These are phyloP conservation scores for Tenthredo notha DNA, from an alignment of 2,888 invertebrate species.

Conservation along the genomic window DNA sequence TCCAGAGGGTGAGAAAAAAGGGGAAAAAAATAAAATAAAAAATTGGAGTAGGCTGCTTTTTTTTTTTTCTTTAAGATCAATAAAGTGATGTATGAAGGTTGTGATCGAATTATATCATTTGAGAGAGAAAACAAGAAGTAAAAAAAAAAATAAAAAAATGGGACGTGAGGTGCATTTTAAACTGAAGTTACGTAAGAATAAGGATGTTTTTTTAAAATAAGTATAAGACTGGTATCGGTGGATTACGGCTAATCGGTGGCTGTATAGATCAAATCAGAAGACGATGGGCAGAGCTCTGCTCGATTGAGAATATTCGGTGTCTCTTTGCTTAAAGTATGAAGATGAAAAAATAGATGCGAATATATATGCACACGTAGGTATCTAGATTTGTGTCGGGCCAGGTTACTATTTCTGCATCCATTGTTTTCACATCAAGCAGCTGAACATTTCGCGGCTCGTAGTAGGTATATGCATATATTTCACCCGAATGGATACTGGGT, in stretches of 20 bases:
- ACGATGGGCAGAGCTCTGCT: not conserved
- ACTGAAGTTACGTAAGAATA: not conserved
- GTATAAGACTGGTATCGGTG: not conserved
- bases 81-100: slow-evolving; percentile 12
- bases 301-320: not conserved
- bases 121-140: not conserved
- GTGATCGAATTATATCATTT: not conserved
- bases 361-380: not conserved
- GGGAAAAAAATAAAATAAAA: not conserved
- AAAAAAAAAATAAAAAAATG: not conserved
- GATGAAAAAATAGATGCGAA: not conserved
- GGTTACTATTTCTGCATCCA: slow-evolving; percentile 58
- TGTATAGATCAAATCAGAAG: not conserved
- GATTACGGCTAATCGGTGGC: not conserved
- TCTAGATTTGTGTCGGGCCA: not conserved
- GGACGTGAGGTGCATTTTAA: not conserved
- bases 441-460: slow-evolving; percentile 56
- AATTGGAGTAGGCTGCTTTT: not conserved
- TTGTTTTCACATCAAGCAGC: slow-evolving; percentile 57
- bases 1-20: not conserved
- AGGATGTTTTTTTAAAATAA: not conserved
- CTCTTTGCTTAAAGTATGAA: not conserved
- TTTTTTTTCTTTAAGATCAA: slow-evolving; percentile 9
- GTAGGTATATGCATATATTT: not conserved
- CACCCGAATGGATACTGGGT: not conserved